These are phyloP conservation scores for Anguilla japonica DNA, from an alignment of 2,113 vertebrate genomes.

Conservation along the genomic window DNA sequence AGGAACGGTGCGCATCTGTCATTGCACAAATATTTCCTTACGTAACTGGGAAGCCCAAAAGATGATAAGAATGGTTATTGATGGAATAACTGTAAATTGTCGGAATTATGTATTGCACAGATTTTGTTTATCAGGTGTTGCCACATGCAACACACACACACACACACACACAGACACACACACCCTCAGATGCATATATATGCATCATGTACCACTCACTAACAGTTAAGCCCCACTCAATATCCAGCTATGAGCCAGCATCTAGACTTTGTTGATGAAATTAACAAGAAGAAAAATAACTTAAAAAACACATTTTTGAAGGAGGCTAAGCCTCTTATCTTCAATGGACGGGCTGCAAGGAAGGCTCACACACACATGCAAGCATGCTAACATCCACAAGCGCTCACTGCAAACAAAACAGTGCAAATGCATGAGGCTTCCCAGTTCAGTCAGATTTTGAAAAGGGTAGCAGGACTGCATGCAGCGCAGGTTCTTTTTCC, in stretches of 20 bases:
- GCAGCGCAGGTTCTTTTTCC: not conserved
- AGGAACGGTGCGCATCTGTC: not conserved
- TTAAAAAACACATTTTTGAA: no score
- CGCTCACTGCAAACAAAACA: not conserved
- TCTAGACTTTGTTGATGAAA: no score
- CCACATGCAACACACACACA: not conserved
- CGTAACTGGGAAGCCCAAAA: not conserved
- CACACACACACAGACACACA: not conserved
- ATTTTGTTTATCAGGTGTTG: no score
- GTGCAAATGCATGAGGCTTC: not conserved
- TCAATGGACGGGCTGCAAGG: no score
- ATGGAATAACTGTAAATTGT: no score
- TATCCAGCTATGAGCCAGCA: no score
- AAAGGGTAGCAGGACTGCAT: not conserved
- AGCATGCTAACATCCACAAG: not conserved
- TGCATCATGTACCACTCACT: not conserved
- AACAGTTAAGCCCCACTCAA: no score
- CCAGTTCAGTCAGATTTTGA: not conserved
- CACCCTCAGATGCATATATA: not conserved
- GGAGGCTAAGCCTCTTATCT: no score
- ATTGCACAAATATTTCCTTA: not conserved
- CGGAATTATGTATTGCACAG: no score
- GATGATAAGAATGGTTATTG: no score
- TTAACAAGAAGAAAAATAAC: no score
- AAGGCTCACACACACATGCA: not conserved